phyloP scores from a whole-genome alignment of 2,113 vertebrate species.

The Monopterus albus region DNA sequence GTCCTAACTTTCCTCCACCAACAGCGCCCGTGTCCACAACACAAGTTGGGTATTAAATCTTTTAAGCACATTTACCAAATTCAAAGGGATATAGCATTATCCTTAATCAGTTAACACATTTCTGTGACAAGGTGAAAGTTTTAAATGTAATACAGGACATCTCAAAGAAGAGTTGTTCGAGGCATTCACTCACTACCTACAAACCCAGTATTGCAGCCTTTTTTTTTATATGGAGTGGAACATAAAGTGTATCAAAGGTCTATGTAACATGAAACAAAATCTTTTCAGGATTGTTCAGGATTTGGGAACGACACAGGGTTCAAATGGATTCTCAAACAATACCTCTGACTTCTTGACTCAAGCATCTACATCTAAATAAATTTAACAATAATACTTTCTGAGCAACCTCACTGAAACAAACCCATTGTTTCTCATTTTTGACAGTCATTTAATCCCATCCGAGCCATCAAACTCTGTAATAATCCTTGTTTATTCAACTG shows the following conservation, averaged over 20 bases:
- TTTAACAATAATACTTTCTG: slow-evolving; percentile 29
- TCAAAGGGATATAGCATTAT: too few species aligned
- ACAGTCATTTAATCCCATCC: slow-evolving; percentile 68
- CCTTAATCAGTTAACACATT: too few species aligned
- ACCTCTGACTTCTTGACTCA: background rate
- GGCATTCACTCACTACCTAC: too few species aligned
- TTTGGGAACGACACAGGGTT: background rate
- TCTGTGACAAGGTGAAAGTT: too few species aligned
- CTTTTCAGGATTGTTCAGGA: background rate
- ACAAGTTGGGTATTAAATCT: too few species aligned
- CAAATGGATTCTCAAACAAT: background rate
- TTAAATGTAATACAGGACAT: too few species aligned
- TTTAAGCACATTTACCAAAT: too few species aligned
- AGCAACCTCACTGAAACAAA: slow-evolving; percentile 1
- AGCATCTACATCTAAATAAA: slow-evolving; percentile 31
- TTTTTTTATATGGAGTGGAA: background rate
- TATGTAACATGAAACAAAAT: background rate
- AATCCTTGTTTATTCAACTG: slow-evolving; percentile 67
- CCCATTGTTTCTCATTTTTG: slow-evolving; percentile 51
- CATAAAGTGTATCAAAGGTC: background rate
- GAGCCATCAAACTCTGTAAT: slow-evolving; percentile 29
- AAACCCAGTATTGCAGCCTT: background rate
- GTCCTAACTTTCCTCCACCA: too few species aligned
- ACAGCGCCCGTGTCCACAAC: too few species aligned
- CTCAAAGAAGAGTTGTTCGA: too few species aligned